phyloP scores from a whole-genome alignment of 2,888 invertebrate genomes.

The Brenthis daphne region DNA sequence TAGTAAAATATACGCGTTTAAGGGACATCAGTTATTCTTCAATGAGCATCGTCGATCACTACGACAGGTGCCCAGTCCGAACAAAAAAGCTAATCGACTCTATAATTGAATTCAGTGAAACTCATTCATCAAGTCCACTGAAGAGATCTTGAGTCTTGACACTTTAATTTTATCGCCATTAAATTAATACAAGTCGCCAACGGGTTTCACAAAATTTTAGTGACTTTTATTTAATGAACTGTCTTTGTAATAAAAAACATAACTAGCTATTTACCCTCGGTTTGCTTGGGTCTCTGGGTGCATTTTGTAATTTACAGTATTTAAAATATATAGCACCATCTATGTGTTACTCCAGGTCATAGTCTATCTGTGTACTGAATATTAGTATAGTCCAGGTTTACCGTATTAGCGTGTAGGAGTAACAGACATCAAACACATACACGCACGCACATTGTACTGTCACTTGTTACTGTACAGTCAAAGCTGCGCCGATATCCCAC shows the following conservation, averaged over 20 bases:
- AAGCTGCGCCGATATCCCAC: too few species aligned
- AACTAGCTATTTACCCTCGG: not conserved
- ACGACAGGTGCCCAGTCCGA: slow-evolving; percentile 39
- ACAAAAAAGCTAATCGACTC: slow-evolving; percentile 38
- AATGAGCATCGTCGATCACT: slow-evolving; percentile 25
- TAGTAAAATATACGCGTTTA: too few species aligned
- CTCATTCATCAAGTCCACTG: slow-evolving; percentile 39
- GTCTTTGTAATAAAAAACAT: not conserved
- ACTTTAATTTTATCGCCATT: slow-evolving; percentile 29
- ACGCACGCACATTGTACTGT: too few species aligned
- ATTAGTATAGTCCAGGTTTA: too few species aligned
- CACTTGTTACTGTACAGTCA: too few species aligned
- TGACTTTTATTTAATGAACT: not conserved
- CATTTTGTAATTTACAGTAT: too few species aligned
- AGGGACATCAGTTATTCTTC: not conserved
- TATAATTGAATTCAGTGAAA: slow-evolving; percentile 42
- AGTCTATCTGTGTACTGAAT: too few species aligned
- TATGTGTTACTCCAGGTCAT: too few species aligned
- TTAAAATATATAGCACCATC: too few species aligned
- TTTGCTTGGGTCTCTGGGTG: too few species aligned
- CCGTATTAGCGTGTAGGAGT: too few species aligned
- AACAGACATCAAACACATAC: too few species aligned
- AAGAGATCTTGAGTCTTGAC: slow-evolving; percentile 31
- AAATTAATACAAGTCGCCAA: slow-evolving; percentile 19
- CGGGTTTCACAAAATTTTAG: not conserved